Evolutionary conservation across 2,888 invertebrate genomes (phyloP).

Genomic region (Celastrina argiolus): DNA sequence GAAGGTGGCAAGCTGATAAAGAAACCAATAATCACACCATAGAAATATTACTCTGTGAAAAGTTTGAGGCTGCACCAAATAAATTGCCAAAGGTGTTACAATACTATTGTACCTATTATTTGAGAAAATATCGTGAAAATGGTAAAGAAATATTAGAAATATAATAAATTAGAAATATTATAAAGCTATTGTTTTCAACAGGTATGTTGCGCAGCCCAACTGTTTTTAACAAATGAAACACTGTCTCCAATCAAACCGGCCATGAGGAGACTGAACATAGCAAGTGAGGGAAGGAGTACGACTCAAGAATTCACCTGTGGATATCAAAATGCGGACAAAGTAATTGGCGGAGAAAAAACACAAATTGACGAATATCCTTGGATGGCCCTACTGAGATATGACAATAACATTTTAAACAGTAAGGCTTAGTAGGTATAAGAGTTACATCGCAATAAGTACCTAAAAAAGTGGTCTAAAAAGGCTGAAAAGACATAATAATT

Average conservation of each 20-base stretch:
- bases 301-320: slow-evolving; percentile 66
- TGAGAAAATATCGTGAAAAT: too few species aligned
- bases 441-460: background rate
- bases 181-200: slow-evolving; percentile 32
- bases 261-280: background rate
- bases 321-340: slow-evolving; percentile 69
- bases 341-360: slow-evolving; percentile 79
- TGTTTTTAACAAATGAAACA: slow-evolving; percentile 16
- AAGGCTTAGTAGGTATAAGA: slow-evolving; percentile 40
- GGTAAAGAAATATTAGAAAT: too few species aligned
- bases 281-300: background rate
- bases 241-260: slow-evolving; percentile 50
- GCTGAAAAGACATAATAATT: too few species aligned
- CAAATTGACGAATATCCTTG: slow-evolving; percentile 84
- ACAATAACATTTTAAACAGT: slow-evolving; percentile 64
- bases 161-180: too few species aligned
- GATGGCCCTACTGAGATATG: slow-evolving; percentile 83
- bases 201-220: slow-evolving; percentile 76
- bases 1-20: background rate
- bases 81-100: background rate
- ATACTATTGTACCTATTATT: too few species aligned
- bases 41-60: slow-evolving; percentile 9
- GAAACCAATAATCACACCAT: background rate
- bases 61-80: background rate
- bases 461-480: too few species aligned